Base-by-base conservation (phyloP, 1,140 invertebrate genomes). In the Aphis craccivora region DNA sequence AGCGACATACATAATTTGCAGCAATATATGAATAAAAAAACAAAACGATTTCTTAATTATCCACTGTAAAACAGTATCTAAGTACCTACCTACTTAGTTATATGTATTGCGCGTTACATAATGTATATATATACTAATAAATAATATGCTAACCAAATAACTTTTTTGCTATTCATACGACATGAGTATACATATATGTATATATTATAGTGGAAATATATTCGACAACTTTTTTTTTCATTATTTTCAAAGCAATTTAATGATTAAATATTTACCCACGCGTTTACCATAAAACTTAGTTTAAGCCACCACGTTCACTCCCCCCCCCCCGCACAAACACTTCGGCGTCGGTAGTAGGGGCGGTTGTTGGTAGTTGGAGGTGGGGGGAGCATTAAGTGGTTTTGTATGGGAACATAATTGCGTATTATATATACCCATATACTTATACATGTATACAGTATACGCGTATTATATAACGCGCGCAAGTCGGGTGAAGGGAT, bases 241-340 rank as follows among this genome's bases (percentile, higher is more conserved):
- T 40, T 40, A 55, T 89, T 55, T 55, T 55, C 25, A 55, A 37
- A 37, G 22, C 51, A 89, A 89, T 89, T 89, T 89, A 55, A 53
- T 53, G 88, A 89, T 55, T 89, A 89, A 89, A 89, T 89, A 89
- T 89, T 89, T 89, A 89, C 48, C 45, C 35, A 25, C 48, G 87
- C 7, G 35, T 53, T 89, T 89, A 89, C 51, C 88, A 40, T 55
- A 55, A 30, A 55, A 89, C 51, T 89, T 55, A 40, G 88, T 55
- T 53, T 53, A 53, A 53, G 14, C 60, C 35, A n/a, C 87, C 48
- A 37, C 45, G 6, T 87, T 30, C 45, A 51, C 45, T 5, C 84
- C 45, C 30, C 1, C 30, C 0, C 48, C 48, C 14, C 48, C 48
- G 84, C 30, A 14, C 30, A 76, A 76, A 76, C 60, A 1, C 60